Conservation (phyloP, 2,888 invertebrate genomes). For the Drosophila cracens region DNA sequence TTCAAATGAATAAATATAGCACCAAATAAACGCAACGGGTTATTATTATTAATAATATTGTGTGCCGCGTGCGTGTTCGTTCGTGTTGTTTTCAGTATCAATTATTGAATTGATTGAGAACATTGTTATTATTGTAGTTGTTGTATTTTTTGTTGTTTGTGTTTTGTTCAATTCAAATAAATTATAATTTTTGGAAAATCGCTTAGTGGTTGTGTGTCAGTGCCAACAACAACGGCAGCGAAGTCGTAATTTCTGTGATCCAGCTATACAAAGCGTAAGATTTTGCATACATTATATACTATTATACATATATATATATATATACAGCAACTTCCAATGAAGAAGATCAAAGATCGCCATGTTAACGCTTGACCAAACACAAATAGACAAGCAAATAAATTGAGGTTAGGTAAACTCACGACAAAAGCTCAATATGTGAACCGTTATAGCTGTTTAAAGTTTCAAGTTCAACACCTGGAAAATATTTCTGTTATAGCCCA, state of each 20-base stretch:
- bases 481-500: background rate
- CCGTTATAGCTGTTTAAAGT: constrained; percentile 18
- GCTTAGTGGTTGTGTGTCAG: constrained; percentile 27
- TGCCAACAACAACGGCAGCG: constrained; percentile 22
- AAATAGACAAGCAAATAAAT: constrained; percentile 10
- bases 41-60: constrained; percentile 4
- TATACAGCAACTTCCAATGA: background rate
- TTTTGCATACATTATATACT: background rate
- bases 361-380: background rate
- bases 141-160: background rate
- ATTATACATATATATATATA: background rate
- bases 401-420: constrained; percentile 16
- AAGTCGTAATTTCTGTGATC: constrained; percentile 1
- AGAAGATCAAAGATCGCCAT: constrained; percentile 8
- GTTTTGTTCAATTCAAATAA: background rate
- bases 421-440: constrained; percentile 15
- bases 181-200: constrained; percentile 6
- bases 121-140: background rate
- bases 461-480: constrained; percentile 5
- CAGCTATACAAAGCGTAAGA: constrained; percentile 22
- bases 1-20: constrained; percentile 4
- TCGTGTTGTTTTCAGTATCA: constrained; percentile 31
- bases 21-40: constrained; percentile 11
- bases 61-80: constrained; percentile 24
- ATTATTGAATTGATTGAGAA: constrained; percentile 26